Base-by-base conservation (phyloP, 1,140 invertebrate genomes). In the Trichoplusia ni region DNA sequence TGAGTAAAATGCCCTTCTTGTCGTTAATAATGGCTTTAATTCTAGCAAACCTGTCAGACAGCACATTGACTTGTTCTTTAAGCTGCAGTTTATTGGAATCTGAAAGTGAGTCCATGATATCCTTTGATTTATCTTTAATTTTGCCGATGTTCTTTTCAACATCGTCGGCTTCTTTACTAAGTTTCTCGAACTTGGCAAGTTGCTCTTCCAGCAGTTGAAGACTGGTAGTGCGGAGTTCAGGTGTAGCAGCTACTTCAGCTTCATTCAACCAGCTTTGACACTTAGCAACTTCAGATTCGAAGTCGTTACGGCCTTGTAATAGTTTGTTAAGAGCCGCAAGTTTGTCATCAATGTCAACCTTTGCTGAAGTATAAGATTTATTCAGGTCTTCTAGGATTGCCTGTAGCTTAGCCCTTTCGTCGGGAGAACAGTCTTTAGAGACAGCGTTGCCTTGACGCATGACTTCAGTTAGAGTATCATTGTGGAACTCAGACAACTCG, bases 211-310 rank as follows among this genome's bases (percentile, higher is more conserved):
- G 85, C 0, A 97, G 92, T 67, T 96, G 95, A 7, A 97, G 89
- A 75, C 93, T 96, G 1, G 95, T 93, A 14, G 95, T 93, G 44
- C 95, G 92, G 2, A 97, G 84, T 74, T 97, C 96, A 25, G 95
- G 93, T 8, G 95, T 95, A 0, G 95, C 94, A 8, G 95, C 94
- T 4, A 96, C 95, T 90, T 98, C 96, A 40, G 96, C 95, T 91
- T 98, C 95, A 49, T 96, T 95, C 13, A 97, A 90, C 96, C 96
- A 98, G 67, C 96, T 93, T 67, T 95, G 93, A 79, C 95, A 95
- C 69, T 95, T 94, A 58, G 96, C 94, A 37, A 96, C 91, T 62
- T 96, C 94, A 51, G 92, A 93, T 86, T 98, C 96, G 75, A 98
- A 96, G 11, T 94, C 91, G 81, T 94, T 95, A 70, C 97, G 92